These are phyloP conservation scores for Metaphire vulgaris DNA, from an alignment of 1,140 invertebrate species.

Conservation along the genomic window DNA sequence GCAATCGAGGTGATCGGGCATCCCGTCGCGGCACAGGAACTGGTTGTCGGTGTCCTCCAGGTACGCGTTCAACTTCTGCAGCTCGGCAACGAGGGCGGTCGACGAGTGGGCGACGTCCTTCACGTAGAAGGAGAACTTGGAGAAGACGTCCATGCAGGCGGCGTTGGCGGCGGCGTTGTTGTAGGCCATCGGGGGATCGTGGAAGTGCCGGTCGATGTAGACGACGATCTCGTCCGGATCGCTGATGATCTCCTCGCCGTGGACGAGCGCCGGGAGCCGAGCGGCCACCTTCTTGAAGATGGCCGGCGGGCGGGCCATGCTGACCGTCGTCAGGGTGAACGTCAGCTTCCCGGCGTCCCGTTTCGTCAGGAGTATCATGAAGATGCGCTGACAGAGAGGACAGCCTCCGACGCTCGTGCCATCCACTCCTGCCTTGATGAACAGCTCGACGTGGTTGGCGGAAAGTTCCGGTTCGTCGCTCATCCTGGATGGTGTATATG, in stretches of 20 bases:
- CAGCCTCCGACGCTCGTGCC: constrained; percentile 56
- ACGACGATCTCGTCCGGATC: constrained; percentile 57
- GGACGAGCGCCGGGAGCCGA: constrained; percentile 55
- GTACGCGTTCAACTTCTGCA: constrained; percentile 52
- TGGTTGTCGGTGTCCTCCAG: constrained; percentile 40
- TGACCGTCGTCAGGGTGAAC: constrained; percentile 55
- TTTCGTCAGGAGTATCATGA: constrained; percentile 57
- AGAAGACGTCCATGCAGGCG: constrained; percentile 56
- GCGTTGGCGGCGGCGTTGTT: constrained; percentile 52
- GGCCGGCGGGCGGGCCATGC: constrained; percentile 54
- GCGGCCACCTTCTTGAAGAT: constrained; percentile 55
- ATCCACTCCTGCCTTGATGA: constrained; percentile 57
- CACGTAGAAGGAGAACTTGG: constrained; percentile 59
- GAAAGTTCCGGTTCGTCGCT: background rate
- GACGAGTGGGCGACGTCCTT: constrained; percentile 55
- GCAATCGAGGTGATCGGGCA: constrained; percentile 56
- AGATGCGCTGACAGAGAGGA: constrained; percentile 57
- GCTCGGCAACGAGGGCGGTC: constrained; percentile 51
- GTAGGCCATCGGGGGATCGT: constrained; percentile 49
- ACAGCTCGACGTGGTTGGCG: constrained; percentile 47
- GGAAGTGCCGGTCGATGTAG: constrained; percentile 56
- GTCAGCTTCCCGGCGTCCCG: constrained; percentile 43
- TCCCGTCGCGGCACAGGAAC: constrained; percentile 52
- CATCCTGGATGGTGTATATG: too few species aligned
- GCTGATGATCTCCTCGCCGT: constrained; percentile 50